phyloP scores from a whole-genome alignment of 1,140 invertebrate genomes.

The Aphelenchoides avenae region DNA sequence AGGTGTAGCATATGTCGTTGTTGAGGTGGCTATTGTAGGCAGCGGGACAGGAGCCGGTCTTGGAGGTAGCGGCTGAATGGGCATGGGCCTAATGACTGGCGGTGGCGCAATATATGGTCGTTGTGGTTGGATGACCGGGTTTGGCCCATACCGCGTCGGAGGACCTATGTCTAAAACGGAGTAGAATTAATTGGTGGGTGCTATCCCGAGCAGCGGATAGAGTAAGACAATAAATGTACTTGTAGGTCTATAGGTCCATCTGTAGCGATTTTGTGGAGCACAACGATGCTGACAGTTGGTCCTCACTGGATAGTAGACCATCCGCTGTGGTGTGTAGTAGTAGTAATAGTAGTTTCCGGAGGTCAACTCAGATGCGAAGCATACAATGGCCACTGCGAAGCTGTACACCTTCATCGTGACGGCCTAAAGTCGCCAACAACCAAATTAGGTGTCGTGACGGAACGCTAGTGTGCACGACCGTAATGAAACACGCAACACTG shows the following conservation, averaged over 20 bases:
- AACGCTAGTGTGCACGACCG: too few relatives aligned
- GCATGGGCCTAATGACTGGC: conserved; percentile 12
- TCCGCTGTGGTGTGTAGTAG: conserved; percentile 24
- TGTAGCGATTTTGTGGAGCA: conserved; percentile 41
- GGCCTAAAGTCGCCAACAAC: too few relatives aligned
- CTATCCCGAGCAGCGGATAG: background rate
- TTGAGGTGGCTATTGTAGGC: conserved; percentile 11
- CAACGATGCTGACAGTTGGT: conserved; percentile 49
- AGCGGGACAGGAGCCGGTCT: background rate
- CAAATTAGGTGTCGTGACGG: too few relatives aligned
- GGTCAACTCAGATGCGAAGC: too few relatives aligned
- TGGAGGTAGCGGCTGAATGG: conserved; percentile 17
- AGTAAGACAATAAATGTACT: conserved; percentile 2
- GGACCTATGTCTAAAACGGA: conserved; percentile 18
- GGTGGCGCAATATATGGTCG: conserved; percentile 12
- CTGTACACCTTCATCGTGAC: too few relatives aligned
- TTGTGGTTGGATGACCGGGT: conserved; percentile 6
- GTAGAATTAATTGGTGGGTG: background rate
- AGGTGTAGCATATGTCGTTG: conserved; percentile 19
- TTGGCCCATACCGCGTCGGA: conserved; percentile 6
- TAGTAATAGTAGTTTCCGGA: conserved; percentile 26
- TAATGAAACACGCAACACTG: too few relatives aligned
- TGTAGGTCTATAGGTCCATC: conserved; percentile 44
- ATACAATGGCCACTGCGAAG: too few relatives aligned
- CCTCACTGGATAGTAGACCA: conserved; percentile 44